Conservation (phyloP, 2,888 invertebrate species). For the Odontomyia ornata region DNA sequence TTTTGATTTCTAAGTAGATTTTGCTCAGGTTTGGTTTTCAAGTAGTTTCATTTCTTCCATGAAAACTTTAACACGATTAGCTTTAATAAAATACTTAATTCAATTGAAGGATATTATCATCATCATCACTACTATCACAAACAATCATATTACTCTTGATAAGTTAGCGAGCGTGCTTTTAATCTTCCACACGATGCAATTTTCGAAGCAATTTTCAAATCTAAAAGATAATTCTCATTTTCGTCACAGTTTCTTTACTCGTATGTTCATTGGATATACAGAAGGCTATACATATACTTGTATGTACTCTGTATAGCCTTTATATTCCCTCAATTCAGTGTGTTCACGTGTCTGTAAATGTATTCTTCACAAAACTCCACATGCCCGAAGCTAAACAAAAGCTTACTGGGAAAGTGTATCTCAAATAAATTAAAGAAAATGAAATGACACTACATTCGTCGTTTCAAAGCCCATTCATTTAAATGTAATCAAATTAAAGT, state of each 20-base stretch:
- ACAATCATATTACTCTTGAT: not conserved
- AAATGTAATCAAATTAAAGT: conserved; percentile 38
- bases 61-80: too few species aligned
- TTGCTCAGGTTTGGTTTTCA: too few species aligned
- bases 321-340: too few species aligned
- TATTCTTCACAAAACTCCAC: not conserved
- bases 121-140: conserved; percentile 6
- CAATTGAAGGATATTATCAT: too few species aligned
- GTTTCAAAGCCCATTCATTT: conserved; percentile 32
- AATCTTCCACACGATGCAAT: not conserved
- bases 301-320: too few species aligned
- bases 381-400: conserved; percentile 1
- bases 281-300: too few species aligned
- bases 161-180: conserved; percentile 32
- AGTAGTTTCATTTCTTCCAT: too few species aligned
- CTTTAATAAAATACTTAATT: too few species aligned
- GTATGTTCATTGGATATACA: not conserved
- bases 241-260: not conserved
- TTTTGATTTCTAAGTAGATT: too few species aligned
- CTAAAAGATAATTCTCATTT: conserved; percentile 34
- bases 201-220: conserved; percentile 22
- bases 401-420: not conserved
- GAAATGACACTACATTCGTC: conserved; percentile 36
- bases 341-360: not conserved
- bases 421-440: conserved; percentile 37